phyloP scores from a whole-genome alignment of 2,797 vertebrate species.

The Pagetopsis macropterus region DNA sequence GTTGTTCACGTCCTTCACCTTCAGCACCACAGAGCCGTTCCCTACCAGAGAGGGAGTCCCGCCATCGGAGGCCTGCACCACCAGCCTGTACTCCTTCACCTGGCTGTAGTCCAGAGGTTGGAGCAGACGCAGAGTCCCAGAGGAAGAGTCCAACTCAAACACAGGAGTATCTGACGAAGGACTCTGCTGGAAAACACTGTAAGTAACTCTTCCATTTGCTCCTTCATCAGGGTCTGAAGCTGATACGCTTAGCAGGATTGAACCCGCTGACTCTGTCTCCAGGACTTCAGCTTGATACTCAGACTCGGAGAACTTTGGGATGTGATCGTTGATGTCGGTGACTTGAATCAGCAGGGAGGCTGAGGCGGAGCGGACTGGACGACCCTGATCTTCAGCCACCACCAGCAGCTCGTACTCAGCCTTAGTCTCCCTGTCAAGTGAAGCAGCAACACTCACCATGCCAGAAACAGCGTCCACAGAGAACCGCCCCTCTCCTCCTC shows the following conservation, averaged over 20 bases:
- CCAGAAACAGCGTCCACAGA: conserved; percentile 71
- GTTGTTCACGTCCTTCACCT: conserved; percentile 81
- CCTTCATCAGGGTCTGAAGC: conserved; percentile 80
- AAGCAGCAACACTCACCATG: conserved; percentile 64
- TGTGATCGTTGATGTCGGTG: conserved; percentile 81
- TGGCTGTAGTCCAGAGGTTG: conserved; percentile 78
- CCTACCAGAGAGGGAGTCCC: conserved; percentile 70
- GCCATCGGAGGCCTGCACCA: conserved; percentile 78
- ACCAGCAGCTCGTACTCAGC: conserved; percentile 73
- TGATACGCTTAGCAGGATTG: conserved; percentile 53
- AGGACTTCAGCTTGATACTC: conserved; percentile 61
- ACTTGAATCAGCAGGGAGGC: conserved; percentile 68
- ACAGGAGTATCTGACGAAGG: conserved; percentile 38
- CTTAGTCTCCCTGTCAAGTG: conserved; percentile 80
- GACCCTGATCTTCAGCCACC: conserved; percentile 84
- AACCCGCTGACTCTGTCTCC: conserved; percentile 63
- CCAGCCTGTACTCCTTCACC: conserved; percentile 67
- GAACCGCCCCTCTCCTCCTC: conserved; percentile 78
- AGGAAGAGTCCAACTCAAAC: conserved; percentile 71
- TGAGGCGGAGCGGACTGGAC: conserved; percentile 63
- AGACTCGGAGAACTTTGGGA: conserved; percentile 68
- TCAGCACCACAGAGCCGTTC: conserved; percentile 64
- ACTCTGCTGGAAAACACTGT: conserved; percentile 70
- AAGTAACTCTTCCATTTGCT: conserved; percentile 68
- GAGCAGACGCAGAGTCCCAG: conserved; percentile 70